Evolutionary conservation across 2,797 vertebrate species (phyloP).

Genomic region (Erpetoichthys calabaricus): DNA sequence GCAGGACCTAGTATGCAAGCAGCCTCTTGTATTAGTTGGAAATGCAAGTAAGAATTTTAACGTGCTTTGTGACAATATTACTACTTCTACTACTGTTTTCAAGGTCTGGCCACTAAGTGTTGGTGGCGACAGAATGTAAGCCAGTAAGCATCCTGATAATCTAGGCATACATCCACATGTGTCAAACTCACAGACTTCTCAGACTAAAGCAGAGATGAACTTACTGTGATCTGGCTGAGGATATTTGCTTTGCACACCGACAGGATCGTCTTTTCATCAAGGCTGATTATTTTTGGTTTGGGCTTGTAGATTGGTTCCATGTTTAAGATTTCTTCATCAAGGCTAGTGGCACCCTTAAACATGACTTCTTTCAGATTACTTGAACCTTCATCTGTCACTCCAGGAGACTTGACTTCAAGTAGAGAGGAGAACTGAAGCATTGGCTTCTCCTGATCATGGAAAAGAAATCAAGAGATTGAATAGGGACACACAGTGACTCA

Average conservation of each 20-base stretch:
- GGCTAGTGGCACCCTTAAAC: constrained; percentile 6
- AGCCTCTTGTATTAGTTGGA: too few relatives aligned
- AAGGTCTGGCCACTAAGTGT: too few relatives aligned
- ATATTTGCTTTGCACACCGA: constrained; percentile 45
- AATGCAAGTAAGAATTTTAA: too few relatives aligned
- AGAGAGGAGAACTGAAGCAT: background rate
- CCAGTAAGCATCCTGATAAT: too few relatives aligned
- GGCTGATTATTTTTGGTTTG: constrained; percentile 44
- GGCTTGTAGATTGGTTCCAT: constrained; percentile 55
- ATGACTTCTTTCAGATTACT: constrained; percentile 32
- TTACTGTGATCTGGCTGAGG: constrained; percentile 68
- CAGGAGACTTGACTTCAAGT: background rate
- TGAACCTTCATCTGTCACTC: background rate
- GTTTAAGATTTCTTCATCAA: constrained; percentile 47
- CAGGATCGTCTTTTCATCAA: constrained; percentile 59
- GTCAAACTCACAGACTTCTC: background rate
- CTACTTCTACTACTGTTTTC: too few relatives aligned
- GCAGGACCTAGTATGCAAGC: too few relatives aligned
- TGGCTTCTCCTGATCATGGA: background rate
- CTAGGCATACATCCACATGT: too few relatives aligned
- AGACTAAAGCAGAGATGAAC: constrained; percentile 19
- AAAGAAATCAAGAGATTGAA: too few relatives aligned
- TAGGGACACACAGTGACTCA: too few relatives aligned
- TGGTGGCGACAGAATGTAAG: too few relatives aligned
- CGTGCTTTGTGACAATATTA: too few relatives aligned